Evolutionary conservation across 2,797 vertebrate genomes (phyloP).

Genomic region (Acipenser ruthenus): DNA sequence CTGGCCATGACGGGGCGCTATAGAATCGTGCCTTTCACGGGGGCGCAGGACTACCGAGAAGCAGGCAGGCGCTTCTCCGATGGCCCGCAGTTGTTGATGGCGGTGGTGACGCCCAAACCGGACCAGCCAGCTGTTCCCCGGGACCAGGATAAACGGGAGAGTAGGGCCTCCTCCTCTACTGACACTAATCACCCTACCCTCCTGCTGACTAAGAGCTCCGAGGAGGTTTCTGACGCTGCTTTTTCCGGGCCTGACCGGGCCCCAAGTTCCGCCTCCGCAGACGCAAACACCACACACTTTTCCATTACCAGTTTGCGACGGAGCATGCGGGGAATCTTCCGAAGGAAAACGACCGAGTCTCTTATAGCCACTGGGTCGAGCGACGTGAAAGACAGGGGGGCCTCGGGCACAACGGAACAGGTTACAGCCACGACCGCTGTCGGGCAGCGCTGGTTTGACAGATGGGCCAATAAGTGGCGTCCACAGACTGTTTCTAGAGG

Average conservation of each 20-base stretch:
- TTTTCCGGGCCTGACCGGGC: neutral
- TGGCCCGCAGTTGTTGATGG: conserved; percentile 38
- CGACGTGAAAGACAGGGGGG: conserved; percentile 35
- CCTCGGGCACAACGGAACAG: conserved; percentile 35
- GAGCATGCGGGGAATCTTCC: conserved; percentile 70
- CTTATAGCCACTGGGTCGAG: conserved; percentile 24
- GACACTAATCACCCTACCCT: conserved; percentile 29
- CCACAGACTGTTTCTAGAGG: conserved; percentile 54
- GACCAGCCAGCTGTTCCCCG: conserved; percentile 38
- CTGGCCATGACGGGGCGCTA: conserved; percentile 53
- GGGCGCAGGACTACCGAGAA: conserved; percentile 82
- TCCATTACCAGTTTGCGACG: conserved; percentile 68
- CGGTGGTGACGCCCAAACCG: conserved; percentile 37
- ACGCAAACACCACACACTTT: conserved; percentile 56
- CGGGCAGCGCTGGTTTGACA: conserved; percentile 15
- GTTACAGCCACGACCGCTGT: conserved; percentile 30
- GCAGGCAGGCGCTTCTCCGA: conserved; percentile 48
- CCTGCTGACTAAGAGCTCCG: conserved; percentile 52
- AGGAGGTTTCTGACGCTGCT: conserved; percentile 48
- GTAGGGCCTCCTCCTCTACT: conserved; percentile 34
- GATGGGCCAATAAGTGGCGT: conserved; percentile 49
- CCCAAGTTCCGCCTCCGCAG: conserved; percentile 19
- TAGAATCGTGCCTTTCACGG: conserved; percentile 55
- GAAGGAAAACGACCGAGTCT: conserved; percentile 56
- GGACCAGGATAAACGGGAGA: conserved; percentile 49